Percentiles rank a stretch among this genome's conserved stretches.
Conservation (phyloP, 92 coral and sea anemone genomes). For the Parazoanthus swiftii region DNA sequence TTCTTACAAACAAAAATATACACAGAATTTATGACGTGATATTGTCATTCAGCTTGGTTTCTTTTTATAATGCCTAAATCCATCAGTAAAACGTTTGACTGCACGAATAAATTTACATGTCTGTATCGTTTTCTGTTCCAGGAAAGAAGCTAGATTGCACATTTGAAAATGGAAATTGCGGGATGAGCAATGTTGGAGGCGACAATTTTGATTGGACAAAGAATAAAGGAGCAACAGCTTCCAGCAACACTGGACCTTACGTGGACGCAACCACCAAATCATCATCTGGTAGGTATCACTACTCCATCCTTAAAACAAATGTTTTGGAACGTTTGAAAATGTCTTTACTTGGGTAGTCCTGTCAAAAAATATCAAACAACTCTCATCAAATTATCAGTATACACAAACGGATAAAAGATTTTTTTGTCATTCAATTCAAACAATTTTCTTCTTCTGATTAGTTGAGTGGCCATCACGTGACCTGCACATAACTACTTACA, state of each 20-base stretch:
- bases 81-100: neutral
- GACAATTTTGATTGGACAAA: slow-evolving; percentile 33
- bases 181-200: slow-evolving; percentile 17
- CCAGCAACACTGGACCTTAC: neutral
- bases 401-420: too few species aligned
- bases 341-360: neutral
- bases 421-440: too few species aligned
- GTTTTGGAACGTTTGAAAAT: neutral
- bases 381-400: too few species aligned
- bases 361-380: too few species aligned
- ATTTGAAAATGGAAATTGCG: slow-evolving; percentile 29
- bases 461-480: too few species aligned
- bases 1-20: too few species aligned
- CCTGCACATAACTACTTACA: too few species aligned
- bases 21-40: too few species aligned
- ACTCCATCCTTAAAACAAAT: too few species aligned
- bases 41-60: neutral
- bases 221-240: neutral
- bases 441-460: too few species aligned
- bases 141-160: slow-evolving; percentile 29
- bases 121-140: neutral
- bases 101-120: neutral
- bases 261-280: neutral
- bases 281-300: neutral
- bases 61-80: neutral